Conservation (phyloP, 2,888 invertebrate genomes). For the Lottia gigantea region DNA sequence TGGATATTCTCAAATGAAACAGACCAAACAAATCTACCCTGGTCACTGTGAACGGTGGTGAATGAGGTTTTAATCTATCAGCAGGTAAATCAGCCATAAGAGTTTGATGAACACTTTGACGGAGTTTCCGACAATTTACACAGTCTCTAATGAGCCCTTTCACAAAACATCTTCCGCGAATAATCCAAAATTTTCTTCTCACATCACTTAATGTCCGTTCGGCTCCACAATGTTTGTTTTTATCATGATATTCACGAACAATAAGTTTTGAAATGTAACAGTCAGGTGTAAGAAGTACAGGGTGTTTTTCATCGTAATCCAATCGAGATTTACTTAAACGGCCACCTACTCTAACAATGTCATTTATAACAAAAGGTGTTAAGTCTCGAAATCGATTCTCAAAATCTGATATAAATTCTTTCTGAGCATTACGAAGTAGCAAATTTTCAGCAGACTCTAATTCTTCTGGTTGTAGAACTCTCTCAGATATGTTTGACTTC, state of each 20-base stretch:
- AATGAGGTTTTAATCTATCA: not conserved
- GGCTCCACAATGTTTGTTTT: constrained; percentile 11
- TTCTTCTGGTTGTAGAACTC: not conserved
- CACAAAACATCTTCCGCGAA: constrained; percentile 14
- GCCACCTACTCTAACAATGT: constrained; percentile 17
- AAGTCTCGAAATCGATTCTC: constrained; percentile 2
- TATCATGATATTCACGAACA: constrained; percentile 6
- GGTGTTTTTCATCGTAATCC: constrained; percentile 12
- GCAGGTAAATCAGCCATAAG: constrained; percentile 19
- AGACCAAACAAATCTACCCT: constrained; percentile 23
- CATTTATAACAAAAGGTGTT: constrained; percentile 12
- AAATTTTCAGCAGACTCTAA: constrained; percentile 8
- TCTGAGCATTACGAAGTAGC: constrained; percentile 9
- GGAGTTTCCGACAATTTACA: constrained; percentile 13
- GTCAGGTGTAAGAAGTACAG: constrained; percentile 7
- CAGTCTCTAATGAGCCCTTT: constrained; percentile 14
- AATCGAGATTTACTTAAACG: constrained; percentile 13
- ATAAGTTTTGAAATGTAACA: constrained; percentile 9
- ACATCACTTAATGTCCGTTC: constrained; percentile 19
- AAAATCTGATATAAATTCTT: constrained; percentile 3
- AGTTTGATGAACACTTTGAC: constrained; percentile 9
- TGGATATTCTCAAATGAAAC: constrained; percentile 4
- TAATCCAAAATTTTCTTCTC: constrained; percentile 15
- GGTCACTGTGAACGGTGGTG: constrained; percentile 18
- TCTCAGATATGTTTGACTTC: not conserved